Evolutionary conservation across 2,888 invertebrate genomes (phyloP).

Genomic region (Nomada fucata): DNA sequence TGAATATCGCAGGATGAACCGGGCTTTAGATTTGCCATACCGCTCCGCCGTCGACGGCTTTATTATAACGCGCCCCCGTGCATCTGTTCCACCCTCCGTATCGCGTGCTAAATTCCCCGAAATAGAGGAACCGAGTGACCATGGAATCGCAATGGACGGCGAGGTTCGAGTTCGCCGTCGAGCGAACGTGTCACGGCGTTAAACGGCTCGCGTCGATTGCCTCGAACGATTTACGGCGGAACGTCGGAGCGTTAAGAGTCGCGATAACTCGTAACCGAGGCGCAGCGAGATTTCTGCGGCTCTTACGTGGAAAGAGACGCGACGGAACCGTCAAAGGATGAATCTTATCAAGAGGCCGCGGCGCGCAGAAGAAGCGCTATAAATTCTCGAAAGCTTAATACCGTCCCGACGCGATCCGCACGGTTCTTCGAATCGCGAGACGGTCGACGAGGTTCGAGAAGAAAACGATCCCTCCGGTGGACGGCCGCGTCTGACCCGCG

Average conservation of each 20-base stretch:
- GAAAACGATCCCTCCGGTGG: neutral
- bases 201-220: neutral
- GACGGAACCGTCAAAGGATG: constrained; percentile 9
- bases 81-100: constrained; percentile 19
- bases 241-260: neutral
- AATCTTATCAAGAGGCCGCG: constrained; percentile 30
- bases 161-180: neutral
- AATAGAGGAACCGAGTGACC: neutral
- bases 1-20: constrained; percentile 42
- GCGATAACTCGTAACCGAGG: neutral
- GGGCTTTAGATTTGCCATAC: constrained; percentile 23
- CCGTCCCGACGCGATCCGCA: constrained; percentile 12
- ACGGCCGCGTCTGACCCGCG: neutral
- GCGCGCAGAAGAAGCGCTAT: constrained; percentile 30
- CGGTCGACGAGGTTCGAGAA: too few species aligned
- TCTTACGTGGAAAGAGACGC: neutral
- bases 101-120: neutral
- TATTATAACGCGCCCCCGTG: constrained; percentile 24
- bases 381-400: constrained; percentile 34
- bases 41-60: constrained; percentile 13
- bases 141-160: neutral
- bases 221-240: neutral
- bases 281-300: neutral
- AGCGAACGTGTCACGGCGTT: neutral
- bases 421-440: neutral